A percentile compares a stretch with the other conserved stretches of the same genome.
Evolutionary conservation across 2,888 invertebrate genomes (phyloP).

Genomic region (Idaea biselata): DNA sequence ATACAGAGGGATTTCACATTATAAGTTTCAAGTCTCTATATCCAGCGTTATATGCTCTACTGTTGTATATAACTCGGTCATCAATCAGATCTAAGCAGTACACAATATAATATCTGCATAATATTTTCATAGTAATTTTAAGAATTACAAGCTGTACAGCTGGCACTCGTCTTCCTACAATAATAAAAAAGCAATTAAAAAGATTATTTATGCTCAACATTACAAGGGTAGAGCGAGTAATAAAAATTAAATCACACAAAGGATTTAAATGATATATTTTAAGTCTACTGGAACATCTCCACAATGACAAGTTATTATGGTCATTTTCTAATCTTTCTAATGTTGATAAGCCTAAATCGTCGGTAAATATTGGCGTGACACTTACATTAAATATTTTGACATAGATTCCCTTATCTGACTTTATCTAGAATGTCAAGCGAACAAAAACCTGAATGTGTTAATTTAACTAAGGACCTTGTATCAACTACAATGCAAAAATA

Average conservation of each 20-base stretch:
- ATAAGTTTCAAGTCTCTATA: too few species aligned
- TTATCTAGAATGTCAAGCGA: conserved; percentile 12
- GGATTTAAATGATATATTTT: not conserved
- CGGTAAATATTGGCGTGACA: not conserved
- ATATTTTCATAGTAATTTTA: not conserved
- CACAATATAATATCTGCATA: too few species aligned
- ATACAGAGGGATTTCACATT: too few species aligned
- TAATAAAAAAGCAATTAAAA: not conserved
- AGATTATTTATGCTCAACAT: not conserved
- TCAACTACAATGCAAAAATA: conserved; percentile 10
- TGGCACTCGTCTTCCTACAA: not conserved
- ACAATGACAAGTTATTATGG: not conserved
- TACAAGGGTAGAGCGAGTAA: not conserved
- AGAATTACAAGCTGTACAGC: not conserved
- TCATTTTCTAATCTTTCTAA: not conserved
- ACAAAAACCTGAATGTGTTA: conserved; percentile 8
- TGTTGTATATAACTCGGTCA: too few species aligned
- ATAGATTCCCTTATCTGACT: conserved; percentile 13
- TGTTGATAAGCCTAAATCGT: not conserved
- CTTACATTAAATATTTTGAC: conserved; percentile 13
- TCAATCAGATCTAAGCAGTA: too few species aligned
- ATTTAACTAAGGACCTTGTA: conserved; percentile 1
- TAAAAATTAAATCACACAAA: conserved; percentile 1
- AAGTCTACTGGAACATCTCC: not conserved
- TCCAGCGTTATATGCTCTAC: too few species aligned